Percentiles rank a stretch among this genome's conserved stretches.
Evolutionary conservation across 2,113 vertebrate genomes (phyloP).

Genomic region (Rhodinocichla rosea): DNA sequence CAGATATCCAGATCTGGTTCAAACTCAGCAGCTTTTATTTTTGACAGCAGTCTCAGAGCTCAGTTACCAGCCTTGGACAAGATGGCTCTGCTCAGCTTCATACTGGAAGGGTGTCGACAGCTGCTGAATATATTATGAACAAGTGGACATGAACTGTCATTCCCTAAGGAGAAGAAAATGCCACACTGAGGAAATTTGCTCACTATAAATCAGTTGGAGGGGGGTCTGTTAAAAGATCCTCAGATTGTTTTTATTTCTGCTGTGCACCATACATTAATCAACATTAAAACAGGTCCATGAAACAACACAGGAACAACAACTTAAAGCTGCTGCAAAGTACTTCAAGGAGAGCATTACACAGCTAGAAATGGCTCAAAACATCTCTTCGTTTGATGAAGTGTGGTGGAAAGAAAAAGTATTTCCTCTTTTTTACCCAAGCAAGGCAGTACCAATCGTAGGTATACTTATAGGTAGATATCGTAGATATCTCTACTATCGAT

Average conservation of each 20-base stretch:
- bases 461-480: rapidly evolving
- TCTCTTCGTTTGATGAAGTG: neutral
- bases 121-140: conserved; percentile 42
- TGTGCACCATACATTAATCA: neutral
- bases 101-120: conserved; percentile 24
- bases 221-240: neutral
- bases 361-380: neutral
- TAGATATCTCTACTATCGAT: neutral
- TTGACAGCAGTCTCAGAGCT: conserved; percentile 27
- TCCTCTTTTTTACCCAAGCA: neutral
- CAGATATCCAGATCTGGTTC: conserved; percentile 51
- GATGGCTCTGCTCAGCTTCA: neutral
- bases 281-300: neutral
- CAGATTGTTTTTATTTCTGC: neutral
- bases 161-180: neutral
- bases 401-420: neutral
- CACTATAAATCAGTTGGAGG: neutral
- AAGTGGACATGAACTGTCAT: conserved; percentile 12
- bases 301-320: neutral
- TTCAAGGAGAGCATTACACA: neutral
- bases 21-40: conserved; percentile 75
- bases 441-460: neutral
- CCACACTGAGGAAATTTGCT: neutral
- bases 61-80: conserved; percentile 55
- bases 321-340: neutral